These are phyloP conservation scores for Rhabdornis inornatus DNA, from an alignment of 2,113 vertebrate species.

Conservation along the genomic window DNA sequence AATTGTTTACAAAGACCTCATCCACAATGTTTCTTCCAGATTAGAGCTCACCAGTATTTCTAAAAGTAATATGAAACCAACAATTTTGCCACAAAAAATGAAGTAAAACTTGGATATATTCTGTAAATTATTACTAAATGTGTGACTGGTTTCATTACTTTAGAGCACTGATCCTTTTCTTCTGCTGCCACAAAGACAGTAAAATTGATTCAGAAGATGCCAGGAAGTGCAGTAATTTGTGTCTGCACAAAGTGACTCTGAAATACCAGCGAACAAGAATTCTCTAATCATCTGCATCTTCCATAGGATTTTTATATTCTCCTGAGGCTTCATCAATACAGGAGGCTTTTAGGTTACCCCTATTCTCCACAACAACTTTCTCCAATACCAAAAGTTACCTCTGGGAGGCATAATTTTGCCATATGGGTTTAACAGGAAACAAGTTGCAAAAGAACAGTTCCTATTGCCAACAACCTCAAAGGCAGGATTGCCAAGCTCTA, in stretches of 20 bases:
- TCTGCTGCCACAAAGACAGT: neutral
- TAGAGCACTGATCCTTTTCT: neutral
- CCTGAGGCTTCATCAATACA: neutral
- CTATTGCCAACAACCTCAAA: neutral
- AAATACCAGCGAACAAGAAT: neutral
- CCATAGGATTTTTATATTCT: neutral
- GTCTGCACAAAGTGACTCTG: neutral
- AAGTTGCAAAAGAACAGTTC: neutral
- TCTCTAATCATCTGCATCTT: neutral
- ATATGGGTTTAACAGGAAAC: neutral
- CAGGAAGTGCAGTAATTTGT: neutral
- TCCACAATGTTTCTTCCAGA: neutral
- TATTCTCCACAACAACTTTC: neutral
- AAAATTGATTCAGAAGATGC: neutral
- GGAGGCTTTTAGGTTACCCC: neutral
- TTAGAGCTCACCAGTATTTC: neutral
- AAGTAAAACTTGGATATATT: neutral
- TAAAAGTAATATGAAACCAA: neutral
- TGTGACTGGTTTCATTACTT: neutral
- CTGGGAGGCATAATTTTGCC: constrained; percentile 50
- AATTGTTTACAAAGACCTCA: neutral
- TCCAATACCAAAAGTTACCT: constrained; percentile 4
- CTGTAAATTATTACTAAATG: neutral
- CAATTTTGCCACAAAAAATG: neutral
- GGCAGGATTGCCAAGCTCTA: neutral